Evolutionary conservation across 2,113 vertebrate species (phyloP), one percentile per base, ranked within the genome.

Genomic region (Dunckerocampus dactyliophorus): DNA sequence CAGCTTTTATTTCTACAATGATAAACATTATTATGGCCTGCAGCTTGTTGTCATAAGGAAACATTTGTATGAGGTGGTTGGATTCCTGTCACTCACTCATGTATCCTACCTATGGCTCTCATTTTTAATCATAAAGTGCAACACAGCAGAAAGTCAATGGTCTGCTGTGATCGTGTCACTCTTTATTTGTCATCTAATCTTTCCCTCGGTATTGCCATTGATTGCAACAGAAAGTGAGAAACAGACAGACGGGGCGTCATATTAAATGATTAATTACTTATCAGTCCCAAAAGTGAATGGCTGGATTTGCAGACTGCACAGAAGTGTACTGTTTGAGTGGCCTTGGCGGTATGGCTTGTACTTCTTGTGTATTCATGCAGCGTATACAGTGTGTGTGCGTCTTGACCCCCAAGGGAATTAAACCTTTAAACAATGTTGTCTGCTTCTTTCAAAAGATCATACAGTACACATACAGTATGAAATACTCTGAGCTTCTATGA

Each of bases 141-240:
- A 64, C 70, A 22, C 62, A 55, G 58, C 68, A 62, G 50, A 43
- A 2, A 45, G 66, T 21, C 71, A 58, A 64, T 54, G 69, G 67
- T 69, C 68, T 80, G 73, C 55, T 56, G 63, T 65, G 69, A 65
- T 70, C 67, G 22, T 76, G 83, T 81, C 81, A 78, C 71, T 76
- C 53, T 76, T 77, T 82, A 83, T 85, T 85, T 85, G 78, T 74
- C 51, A 79, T 80, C 69, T 76, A 82, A 83, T 84, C 72, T 71
- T 63, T 87, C 67, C 74, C 50, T 62, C 72, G 68, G 59, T 64
- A 76, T 79, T 72, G 70, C 79, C 67, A 76, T 79, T 82, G 79
- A 86, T 82, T 82, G 68, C 58, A 75, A 63, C 57, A 48, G 65
- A 67, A 49, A 59, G 65, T 50, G 51, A 74, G 53, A 37, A 62